Conservation (phyloP, 2,888 invertebrate species). For the Conchocele bisecta region DNA sequence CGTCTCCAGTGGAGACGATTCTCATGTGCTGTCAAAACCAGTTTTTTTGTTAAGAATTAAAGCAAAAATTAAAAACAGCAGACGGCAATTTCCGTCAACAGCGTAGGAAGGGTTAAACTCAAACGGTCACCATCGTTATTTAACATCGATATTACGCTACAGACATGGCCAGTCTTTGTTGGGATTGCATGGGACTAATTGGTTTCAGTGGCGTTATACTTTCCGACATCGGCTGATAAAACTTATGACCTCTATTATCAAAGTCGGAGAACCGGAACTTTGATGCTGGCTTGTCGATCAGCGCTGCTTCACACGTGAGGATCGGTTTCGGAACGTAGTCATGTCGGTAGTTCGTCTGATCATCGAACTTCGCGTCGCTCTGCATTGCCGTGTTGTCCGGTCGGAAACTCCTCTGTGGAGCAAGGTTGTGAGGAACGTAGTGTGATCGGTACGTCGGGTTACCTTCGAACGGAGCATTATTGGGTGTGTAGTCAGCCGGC, state of each 20-base stretch:
- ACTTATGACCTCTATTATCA: slow-evolving; percentile 77
- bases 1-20: no score
- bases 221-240: slow-evolving; percentile 71
- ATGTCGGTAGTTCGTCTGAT: slow-evolving; percentile 74
- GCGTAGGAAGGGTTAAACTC: neutral
- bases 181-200: slow-evolving; percentile 40
- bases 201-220: slow-evolving; percentile 59
- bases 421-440: slow-evolving; percentile 66
- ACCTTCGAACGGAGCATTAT: slow-evolving; percentile 81
- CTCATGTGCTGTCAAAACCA: no score
- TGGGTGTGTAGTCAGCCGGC: slow-evolving; percentile 77
- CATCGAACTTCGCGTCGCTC: slow-evolving; percentile 74
- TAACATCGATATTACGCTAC: slow-evolving; percentile 48
- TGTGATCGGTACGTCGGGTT: slow-evolving; percentile 75
- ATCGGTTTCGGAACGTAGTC: slow-evolving; percentile 74
- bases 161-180: slow-evolving; percentile 57
- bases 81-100: neutral
- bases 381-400: slow-evolving; percentile 63
- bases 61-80: no score
- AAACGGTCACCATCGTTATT: neutral
- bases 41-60: no score
- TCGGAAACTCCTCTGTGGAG: slow-evolving; percentile 59
- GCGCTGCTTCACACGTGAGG: slow-evolving; percentile 75
- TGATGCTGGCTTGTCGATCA: slow-evolving; percentile 71
- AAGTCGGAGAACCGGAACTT: slow-evolving; percentile 71